A percentile compares a stretch with the other conserved stretches of the same genome.
Evolutionary conservation across 2,888 invertebrate genomes (phyloP).

Genomic region (Thymelicus acteon): DNA sequence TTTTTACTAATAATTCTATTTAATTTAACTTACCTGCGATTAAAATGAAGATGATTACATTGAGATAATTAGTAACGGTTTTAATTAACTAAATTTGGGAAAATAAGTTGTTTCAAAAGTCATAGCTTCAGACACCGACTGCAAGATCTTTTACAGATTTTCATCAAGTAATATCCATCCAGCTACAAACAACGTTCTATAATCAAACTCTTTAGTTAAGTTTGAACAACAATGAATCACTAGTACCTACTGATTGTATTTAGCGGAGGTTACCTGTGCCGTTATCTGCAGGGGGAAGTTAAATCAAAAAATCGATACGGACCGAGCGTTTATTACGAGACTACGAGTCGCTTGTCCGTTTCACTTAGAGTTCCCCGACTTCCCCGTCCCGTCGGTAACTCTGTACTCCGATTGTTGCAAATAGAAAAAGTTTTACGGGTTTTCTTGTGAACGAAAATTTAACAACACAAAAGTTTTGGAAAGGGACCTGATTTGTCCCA

Average conservation of each 20-base stretch:
- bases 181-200: no score
- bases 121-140: no score
- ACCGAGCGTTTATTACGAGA: constrained; percentile 55
- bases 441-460: constrained; percentile 30
- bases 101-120: no score
- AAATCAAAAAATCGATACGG: constrained; percentile 82
- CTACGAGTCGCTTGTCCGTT: constrained; percentile 56
- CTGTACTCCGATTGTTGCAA: constrained; percentile 42
- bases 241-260: constrained; percentile 29
- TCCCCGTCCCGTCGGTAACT: no score
- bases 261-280: constrained; percentile 46
- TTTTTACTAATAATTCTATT: no score
- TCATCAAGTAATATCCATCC: no score
- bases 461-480: background rate
- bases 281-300: constrained; percentile 76
- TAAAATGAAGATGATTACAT: no score
- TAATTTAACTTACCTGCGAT: no score
- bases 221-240: constrained; percentile 21
- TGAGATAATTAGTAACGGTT: no score
- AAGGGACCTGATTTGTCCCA: background rate
- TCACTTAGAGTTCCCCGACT: constrained; percentile 56
- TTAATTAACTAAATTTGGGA: no score
- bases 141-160: no score
- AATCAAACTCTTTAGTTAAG: background rate
- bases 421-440: constrained; percentile 51